phyloP scores from a whole-genome alignment of 2,113 vertebrate species.

The Sturnira hondurensis region DNA sequence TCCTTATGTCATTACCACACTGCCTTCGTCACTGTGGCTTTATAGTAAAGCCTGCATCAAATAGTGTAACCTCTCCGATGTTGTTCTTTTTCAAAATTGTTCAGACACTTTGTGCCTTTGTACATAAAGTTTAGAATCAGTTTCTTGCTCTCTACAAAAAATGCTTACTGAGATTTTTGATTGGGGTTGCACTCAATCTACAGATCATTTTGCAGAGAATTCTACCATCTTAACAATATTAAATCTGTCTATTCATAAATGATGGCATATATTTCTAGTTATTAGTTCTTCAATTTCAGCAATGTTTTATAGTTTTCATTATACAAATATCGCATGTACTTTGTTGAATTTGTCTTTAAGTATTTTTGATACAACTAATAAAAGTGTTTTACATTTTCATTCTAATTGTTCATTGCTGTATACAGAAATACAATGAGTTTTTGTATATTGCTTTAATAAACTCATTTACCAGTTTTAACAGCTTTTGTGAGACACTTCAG shows the following conservation, averaged over 20 bases:
- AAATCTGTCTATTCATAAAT: neutral
- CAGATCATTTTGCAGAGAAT: neutral
- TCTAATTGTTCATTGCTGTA: neutral
- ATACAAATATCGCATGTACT: neutral
- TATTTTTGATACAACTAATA: neutral
- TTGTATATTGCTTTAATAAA: neutral
- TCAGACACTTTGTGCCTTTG: neutral
- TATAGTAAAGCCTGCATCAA: slow-evolving; percentile 10
- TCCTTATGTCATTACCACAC: neutral
- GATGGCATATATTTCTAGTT: neutral
- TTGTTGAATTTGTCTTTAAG: neutral
- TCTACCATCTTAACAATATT: neutral
- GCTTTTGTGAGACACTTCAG: neutral
- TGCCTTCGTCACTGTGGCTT: neutral
- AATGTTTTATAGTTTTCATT: neutral
- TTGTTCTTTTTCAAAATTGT: slow-evolving; percentile 22
- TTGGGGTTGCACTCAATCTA: neutral
- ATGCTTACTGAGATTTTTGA: neutral
- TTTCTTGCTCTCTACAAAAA: neutral
- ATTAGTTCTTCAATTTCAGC: neutral
- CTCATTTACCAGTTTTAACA: neutral
- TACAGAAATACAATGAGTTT: neutral
- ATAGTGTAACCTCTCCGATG: neutral
- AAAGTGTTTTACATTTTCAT: slow-evolving; percentile 15
- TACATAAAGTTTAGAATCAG: neutral